phyloP scores from a whole-genome alignment of 2,888 invertebrate genomes.

The Malthinus seriepunctatus region DNA sequence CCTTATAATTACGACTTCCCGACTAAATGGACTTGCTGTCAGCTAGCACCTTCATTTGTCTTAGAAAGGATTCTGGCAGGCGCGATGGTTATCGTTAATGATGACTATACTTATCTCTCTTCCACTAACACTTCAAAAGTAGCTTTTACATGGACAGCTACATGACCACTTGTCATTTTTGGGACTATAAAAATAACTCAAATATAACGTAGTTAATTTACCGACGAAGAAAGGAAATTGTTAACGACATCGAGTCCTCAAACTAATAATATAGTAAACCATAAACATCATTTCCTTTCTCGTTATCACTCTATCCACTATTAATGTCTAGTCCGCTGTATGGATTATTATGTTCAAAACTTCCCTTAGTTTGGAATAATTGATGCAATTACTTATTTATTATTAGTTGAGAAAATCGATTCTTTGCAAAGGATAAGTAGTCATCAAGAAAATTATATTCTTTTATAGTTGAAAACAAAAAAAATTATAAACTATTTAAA shows the following conservation, averaged over 20 bases:
- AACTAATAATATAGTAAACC: constrained; percentile 27
- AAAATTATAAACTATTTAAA: too few relatives aligned
- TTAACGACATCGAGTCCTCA: constrained; percentile 30
- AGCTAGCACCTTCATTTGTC: constrained; percentile 58
- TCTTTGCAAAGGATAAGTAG: too few relatives aligned
- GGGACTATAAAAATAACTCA: constrained; percentile 46
- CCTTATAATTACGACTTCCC: constrained; percentile 59
- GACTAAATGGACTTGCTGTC: constrained; percentile 57
- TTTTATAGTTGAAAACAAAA: too few relatives aligned
- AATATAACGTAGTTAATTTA: constrained; percentile 38
- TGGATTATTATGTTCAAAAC: too few relatives aligned
- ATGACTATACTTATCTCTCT: constrained; percentile 43
- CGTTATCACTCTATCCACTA: not conserved
- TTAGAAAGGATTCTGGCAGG: constrained; percentile 48
- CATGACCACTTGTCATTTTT: constrained; percentile 48
- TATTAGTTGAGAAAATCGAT: too few relatives aligned
- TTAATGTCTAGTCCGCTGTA: too few relatives aligned
- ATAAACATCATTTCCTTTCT: constrained; percentile 25
- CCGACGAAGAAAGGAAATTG: constrained; percentile 32
- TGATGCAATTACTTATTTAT: too few relatives aligned
- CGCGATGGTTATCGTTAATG: constrained; percentile 54
- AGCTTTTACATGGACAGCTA: constrained; percentile 45
- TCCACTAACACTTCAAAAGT: constrained; percentile 40
- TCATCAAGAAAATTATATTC: too few relatives aligned
- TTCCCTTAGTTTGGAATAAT: too few relatives aligned